phyloP scores from a whole-genome alignment of 2,113 vertebrate genomes.

The Brachypteracias leptosomus region DNA sequence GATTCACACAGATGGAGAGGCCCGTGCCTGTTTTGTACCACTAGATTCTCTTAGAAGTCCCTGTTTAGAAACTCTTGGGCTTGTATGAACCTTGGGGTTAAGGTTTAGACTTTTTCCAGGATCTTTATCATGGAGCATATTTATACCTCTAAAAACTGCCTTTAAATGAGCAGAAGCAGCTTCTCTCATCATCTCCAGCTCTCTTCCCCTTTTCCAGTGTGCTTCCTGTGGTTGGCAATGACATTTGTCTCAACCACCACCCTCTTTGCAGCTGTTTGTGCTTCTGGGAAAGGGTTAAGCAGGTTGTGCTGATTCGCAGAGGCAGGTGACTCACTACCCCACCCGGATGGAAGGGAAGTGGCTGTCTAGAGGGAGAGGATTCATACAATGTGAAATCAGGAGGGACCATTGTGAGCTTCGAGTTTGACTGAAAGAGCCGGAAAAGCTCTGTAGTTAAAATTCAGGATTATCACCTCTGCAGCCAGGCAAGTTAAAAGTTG shows the following conservation, averaged over 20 bases:
- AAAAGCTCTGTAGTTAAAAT: not conserved
- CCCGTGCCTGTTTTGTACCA: not conserved
- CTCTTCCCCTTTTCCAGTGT: not conserved
- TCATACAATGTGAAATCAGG: not conserved
- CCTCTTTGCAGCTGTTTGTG: rapidly evolving
- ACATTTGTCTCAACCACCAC: not conserved
- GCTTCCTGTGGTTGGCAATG: not conserved
- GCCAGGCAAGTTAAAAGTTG: not conserved
- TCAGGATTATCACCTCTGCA: not conserved
- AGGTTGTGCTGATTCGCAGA: not conserved
- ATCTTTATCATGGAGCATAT: not conserved
- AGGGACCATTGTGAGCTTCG: not conserved
- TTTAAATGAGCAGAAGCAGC: not conserved
- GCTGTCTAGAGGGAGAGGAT: conserved; percentile 12
- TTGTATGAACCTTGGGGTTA: not conserved
- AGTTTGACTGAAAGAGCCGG: not conserved
- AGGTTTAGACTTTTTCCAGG: not conserved
- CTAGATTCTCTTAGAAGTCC: not conserved
- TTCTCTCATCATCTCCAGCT: rapidly evolving
- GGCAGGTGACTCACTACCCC: not conserved
- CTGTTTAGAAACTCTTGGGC: not conserved
- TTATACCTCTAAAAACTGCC: not conserved
- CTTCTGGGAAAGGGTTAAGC: conserved; percentile 20
- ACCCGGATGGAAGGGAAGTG: conserved; percentile 12
- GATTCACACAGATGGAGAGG: not conserved